Evolutionary conservation across 1,140 invertebrate genomes (phyloP), one percentile per base, ranked within the genome.

Genomic region (Octopus sinensis): DNA sequence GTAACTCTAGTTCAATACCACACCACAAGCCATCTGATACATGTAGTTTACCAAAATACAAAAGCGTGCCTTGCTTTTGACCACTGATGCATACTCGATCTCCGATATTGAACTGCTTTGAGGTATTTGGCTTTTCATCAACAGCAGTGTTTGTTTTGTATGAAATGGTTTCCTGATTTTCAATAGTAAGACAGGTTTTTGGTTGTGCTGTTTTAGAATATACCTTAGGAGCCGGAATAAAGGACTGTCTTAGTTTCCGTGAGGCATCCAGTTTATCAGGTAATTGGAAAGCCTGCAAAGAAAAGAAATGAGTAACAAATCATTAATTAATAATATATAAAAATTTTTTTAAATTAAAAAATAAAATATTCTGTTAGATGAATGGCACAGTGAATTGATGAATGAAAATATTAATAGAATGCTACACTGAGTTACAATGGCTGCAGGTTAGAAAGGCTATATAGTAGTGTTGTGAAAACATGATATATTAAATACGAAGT

Each of bases 21-120:
- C 88, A 90, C 87, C 89, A 91, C n/a, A 86, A 78, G 6, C 90
- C 90, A 17, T 86, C 84, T 7, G 88, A 87, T 53, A 90, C 85
- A 76, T 88, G 86, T 17, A 87, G 86, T 79, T 84, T 85, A 9
- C 89, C 89, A 76, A 86, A 84, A 81, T 86, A 90, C 10, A 83
- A 82, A 7, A 89, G 53, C 13, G 83, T 86, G 1, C 89, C 89
- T 62, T 76, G 76, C 78, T 89, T 89, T 23, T 87, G 80, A n/a
- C 88, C 87, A 51, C 86, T 83, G 13, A 89, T 88, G 73, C 79
- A 84, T 4, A 90, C 85, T 79, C 84, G 82, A 30, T 86, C 85
- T 5, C 87, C 87, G 7, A 23, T 13, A 73, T 10, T 13, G 30
- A 73, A 12, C 30, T 17, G 17, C 56, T 53, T 43, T 13, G 52